Conservation (phyloP, 2,797 vertebrate genomes). For the Poecilia wingei region DNA sequence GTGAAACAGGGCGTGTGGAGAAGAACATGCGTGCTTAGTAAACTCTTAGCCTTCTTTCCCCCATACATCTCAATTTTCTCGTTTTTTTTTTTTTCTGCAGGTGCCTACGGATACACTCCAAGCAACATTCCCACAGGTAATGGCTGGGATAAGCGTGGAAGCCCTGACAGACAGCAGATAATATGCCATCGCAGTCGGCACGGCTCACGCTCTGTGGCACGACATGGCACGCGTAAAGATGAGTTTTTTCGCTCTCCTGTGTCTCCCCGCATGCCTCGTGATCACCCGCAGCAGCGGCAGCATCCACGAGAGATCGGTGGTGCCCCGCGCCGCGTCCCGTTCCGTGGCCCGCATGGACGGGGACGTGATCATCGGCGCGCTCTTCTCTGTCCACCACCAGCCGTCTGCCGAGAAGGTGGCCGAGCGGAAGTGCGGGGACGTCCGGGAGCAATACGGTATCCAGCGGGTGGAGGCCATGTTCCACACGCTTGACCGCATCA, state of each 20-base stretch:
- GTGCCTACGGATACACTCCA: conserved; percentile 58
- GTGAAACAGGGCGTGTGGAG: conserved; percentile 41
- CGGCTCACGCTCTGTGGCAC: conserved; percentile 76
- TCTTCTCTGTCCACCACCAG: conserved; percentile 98
- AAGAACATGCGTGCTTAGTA: conserved; percentile 50
- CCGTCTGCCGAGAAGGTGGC: conserved; percentile 95
- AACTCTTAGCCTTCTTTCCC: conserved; percentile 31
- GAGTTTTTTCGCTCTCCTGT: conserved; percentile 81
- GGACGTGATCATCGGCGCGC: conserved; percentile 97
- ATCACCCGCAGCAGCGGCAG: conserved; percentile 76
- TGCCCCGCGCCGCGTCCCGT: conserved; percentile 84
- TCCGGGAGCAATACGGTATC: conserved; percentile 98
- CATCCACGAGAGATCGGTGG: conserved; percentile 77
- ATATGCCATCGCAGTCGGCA: conserved; percentile 69
- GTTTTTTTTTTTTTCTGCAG: conserved; percentile 46
- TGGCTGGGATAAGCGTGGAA: conserved; percentile 71
- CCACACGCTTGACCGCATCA: conserved; percentile 96
- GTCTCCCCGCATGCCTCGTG: conserved; percentile 82
- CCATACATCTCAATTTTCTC: conserved; percentile 45
- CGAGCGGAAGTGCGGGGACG: conserved; percentile 96
- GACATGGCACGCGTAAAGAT: conserved; percentile 86
- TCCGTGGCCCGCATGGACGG: conserved; percentile 97
- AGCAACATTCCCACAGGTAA: conserved; percentile 50
- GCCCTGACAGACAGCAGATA: conserved; percentile 60
- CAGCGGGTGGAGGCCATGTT: conserved; percentile 99